phyloP scores from a whole-genome alignment of 2,113 vertebrate genomes.

The Platysteira castanea region DNA sequence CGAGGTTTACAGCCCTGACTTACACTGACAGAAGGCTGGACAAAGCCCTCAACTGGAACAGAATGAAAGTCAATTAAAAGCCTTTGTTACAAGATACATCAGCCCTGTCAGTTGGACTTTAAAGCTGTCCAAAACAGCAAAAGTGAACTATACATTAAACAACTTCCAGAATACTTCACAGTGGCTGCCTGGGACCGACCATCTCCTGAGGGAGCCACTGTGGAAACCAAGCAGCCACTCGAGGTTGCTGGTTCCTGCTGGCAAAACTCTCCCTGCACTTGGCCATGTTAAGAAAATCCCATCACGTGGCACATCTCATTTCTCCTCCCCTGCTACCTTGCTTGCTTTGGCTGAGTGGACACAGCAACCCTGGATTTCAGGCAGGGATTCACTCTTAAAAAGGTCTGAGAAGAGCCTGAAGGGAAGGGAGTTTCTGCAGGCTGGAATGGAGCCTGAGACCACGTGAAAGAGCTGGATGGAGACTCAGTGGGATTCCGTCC shows the following conservation, averaged over 20 bases:
- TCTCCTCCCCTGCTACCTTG: background rate
- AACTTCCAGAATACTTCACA: background rate
- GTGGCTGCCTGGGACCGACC: background rate
- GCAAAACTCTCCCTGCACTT: background rate
- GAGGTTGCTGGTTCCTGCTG: background rate
- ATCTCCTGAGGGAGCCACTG: background rate
- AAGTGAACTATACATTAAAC: background rate
- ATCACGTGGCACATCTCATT: background rate
- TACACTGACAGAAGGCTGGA: constrained; percentile 29
- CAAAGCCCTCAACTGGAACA: constrained; percentile 5
- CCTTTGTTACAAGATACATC: background rate
- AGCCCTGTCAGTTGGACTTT: background rate
- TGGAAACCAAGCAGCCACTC: background rate
- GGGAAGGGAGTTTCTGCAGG: background rate
- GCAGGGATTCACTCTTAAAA: background rate
- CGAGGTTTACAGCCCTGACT: constrained; percentile 3
- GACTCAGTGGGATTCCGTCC: background rate
- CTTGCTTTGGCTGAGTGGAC: background rate
- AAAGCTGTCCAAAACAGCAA: background rate
- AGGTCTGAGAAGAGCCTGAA: background rate
- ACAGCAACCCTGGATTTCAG: background rate
- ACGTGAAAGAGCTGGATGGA: constrained; percentile 1
- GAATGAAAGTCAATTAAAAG: constrained; percentile 35
- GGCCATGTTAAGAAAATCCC: background rate
- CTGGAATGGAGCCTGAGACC: background rate